phyloP scores from a whole-genome alignment of 2,888 invertebrate genomes.

The Pammene fasciana region DNA sequence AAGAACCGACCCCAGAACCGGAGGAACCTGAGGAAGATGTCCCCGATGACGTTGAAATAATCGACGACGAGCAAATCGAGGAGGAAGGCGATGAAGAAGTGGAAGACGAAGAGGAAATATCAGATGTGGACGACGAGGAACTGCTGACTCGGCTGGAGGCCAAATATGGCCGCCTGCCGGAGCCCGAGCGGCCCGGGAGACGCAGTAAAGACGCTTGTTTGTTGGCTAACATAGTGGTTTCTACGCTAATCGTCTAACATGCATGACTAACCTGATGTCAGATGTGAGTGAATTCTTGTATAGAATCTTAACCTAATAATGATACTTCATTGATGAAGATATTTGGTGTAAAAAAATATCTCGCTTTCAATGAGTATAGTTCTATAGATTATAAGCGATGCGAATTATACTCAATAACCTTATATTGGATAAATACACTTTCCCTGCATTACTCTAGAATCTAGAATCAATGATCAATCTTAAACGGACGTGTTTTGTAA shows the following conservation, averaged over 20 bases:
- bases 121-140: constrained; percentile 88
- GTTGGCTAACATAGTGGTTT: constrained; percentile 55
- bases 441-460: too few species aligned
- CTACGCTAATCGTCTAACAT: constrained; percentile 63
- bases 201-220: constrained; percentile 70
- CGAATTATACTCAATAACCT: too few species aligned
- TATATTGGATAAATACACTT: too few species aligned
- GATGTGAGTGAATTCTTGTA: constrained; percentile 66
- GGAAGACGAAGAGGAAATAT: constrained; percentile 80
- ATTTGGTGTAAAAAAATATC: background rate
- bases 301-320: background rate
- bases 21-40: constrained; percentile 64
- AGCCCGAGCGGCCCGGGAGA: constrained; percentile 74
- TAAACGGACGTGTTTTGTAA: too few species aligned
- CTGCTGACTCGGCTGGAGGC: constrained; percentile 87
- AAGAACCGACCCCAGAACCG: constrained; percentile 47
- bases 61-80: constrained; percentile 76
- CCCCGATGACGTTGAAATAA: constrained; percentile 75
- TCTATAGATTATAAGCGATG: too few species aligned
- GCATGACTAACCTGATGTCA: constrained; percentile 72
- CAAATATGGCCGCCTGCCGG: constrained; percentile 88
- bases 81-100: constrained; percentile 70
- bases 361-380: background rate
- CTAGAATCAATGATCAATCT: too few species aligned
- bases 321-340: background rate